Conservation (phyloP, 2,797 vertebrate genomes). For the Scarus forsteni region DNA sequence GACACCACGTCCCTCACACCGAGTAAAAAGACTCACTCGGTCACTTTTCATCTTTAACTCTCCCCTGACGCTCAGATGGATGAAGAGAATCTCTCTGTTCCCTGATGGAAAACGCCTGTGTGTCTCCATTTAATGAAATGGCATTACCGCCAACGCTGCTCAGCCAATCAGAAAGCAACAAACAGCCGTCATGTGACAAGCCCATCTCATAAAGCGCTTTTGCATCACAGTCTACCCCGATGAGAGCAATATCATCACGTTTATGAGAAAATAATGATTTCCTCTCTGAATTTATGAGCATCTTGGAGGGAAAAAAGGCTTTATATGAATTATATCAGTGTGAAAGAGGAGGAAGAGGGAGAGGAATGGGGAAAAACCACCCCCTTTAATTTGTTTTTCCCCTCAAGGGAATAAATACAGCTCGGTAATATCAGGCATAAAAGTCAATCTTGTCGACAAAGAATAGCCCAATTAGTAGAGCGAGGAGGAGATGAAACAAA, state of each 20-base stretch:
- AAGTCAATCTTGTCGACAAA: constrained; percentile 79
- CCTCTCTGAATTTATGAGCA: constrained; percentile 80
- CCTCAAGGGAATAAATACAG: constrained; percentile 78
- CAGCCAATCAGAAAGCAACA: constrained; percentile 60
- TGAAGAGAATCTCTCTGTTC: constrained; percentile 39
- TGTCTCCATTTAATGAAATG: constrained; percentile 72
- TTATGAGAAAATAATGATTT: constrained; percentile 89
- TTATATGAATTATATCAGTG: constrained; percentile 75
- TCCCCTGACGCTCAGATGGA: constrained; percentile 54
- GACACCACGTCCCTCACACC: constrained; percentile 50
- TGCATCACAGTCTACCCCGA: constrained; percentile 71
- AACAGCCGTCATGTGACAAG: constrained; percentile 68
- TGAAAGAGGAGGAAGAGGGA: constrained; percentile 43
- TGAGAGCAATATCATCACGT: constrained; percentile 84
- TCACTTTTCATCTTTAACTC: constrained; percentile 74
- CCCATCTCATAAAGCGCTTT: constrained; percentile 79
- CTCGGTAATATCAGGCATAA: constrained; percentile 77
- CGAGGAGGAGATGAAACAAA: constrained; percentile 71
- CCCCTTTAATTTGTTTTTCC: constrained; percentile 80
- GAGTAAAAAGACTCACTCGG: constrained; percentile 29
- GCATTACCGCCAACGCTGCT: constrained; percentile 46
- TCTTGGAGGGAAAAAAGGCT: constrained; percentile 58
- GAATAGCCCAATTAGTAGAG: constrained; percentile 81
- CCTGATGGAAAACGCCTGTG: constrained; percentile 56
- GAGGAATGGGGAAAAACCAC: constrained; percentile 46